A percentile compares a stretch with the other conserved stretches of the same genome.
phyloP scores from a whole-genome alignment of 2,113 vertebrate species.

The Marcusenius ussheri region DNA sequence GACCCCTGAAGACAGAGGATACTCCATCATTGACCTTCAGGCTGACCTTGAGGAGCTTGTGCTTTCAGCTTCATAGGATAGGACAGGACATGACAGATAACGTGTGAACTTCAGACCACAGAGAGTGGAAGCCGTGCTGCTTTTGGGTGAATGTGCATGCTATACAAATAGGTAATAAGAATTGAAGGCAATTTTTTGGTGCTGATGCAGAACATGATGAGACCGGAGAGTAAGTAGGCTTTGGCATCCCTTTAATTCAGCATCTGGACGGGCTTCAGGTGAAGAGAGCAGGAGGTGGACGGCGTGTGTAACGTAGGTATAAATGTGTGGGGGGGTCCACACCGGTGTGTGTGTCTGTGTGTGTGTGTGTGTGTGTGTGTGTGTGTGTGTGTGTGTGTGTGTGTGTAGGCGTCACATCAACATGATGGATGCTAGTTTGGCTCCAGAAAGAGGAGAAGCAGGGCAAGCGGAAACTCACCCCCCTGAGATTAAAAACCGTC shows the following conservation, averaged over 20 bases:
- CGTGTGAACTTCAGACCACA: background rate
- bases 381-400: background rate
- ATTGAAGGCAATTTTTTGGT: background rate
- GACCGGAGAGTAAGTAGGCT: background rate
- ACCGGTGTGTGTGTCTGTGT: conserved; percentile 27
- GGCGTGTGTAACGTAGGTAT: background rate
- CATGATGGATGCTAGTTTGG: background rate
- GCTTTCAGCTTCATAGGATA: background rate
- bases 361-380: background rate
- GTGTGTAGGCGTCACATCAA: background rate
- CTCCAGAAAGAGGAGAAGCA: background rate
- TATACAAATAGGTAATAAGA: background rate
- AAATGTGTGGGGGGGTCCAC: background rate
- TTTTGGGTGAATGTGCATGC: background rate
- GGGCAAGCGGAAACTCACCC: background rate
- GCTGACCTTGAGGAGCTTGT: background rate
- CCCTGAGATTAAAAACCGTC: background rate
- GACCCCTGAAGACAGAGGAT: background rate
- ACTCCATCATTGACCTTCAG: background rate
- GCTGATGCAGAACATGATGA: background rate
- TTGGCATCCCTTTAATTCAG: background rate
- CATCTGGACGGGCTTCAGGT: background rate
- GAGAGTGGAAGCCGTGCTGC: background rate
- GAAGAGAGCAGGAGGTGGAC: background rate
- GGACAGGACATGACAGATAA: background rate